These are phyloP conservation scores for Mobula birostris DNA, from an alignment of 2,113 vertebrate genomes.

Conservation along the genomic window DNA sequence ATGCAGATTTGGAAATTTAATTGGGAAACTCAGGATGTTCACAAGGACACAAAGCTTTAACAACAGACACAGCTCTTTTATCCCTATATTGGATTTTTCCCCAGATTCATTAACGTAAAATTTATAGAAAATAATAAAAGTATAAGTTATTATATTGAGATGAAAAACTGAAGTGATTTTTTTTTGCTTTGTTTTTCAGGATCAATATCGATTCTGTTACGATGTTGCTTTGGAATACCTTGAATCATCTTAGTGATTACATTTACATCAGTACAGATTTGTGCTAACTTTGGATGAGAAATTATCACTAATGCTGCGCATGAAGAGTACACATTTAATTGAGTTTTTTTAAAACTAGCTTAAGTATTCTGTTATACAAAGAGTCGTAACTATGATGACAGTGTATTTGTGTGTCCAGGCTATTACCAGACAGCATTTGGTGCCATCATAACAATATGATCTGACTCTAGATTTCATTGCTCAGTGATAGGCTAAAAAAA, in stretches of 20 bases:
- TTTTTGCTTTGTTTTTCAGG: constrained; percentile 56
- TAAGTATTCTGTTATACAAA: constrained; percentile 24
- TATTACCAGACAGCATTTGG: constrained; percentile 3
- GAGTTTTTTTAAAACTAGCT: neutral
- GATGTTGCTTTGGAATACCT: constrained; percentile 91
- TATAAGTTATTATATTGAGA: neutral
- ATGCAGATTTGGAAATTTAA: too few relatives aligned
- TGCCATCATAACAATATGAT: constrained; percentile 11
- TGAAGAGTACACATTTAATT: constrained; percentile 15
- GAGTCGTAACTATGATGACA: neutral
- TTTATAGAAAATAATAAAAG: too few relatives aligned
- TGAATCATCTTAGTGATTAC: constrained; percentile 78
- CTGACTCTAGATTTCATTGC: neutral
- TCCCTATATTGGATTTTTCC: too few relatives aligned
- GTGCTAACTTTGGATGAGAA: constrained; percentile 3
- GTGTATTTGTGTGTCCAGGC: constrained; percentile 15
- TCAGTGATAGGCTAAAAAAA: constrained; percentile 6
- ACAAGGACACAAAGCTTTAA: too few relatives aligned
- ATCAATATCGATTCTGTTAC: constrained; percentile 98
- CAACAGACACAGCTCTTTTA: too few relatives aligned
- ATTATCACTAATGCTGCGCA: constrained; percentile 13
- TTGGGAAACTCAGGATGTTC: too few relatives aligned
- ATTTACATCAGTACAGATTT: constrained; percentile 42
- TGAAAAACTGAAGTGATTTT: neutral
- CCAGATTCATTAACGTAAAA: neutral